A percentile compares a stretch with the other conserved stretches of the same genome.
Evolutionary conservation across 2,888 invertebrate genomes (phyloP).

Genomic region (Rotaria magnacalcarata): DNA sequence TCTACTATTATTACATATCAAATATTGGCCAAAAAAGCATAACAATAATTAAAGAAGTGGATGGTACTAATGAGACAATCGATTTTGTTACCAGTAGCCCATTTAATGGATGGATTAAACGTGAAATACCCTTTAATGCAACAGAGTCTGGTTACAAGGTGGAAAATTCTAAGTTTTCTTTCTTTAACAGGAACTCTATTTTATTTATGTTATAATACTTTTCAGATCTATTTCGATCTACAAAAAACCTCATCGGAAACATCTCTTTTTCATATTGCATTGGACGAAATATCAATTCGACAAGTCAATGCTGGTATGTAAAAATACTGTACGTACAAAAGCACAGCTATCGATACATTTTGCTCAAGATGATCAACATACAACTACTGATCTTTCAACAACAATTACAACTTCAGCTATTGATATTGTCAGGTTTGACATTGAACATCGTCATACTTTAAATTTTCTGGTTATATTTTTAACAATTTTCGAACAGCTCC

Average conservation of each 20-base stretch:
- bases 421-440: too few relatives aligned
- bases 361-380: background rate
- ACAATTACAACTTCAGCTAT: background rate
- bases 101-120: background rate
- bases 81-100: background rate
- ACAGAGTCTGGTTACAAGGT: background rate
- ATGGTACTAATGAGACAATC: background rate
- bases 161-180: background rate
- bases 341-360: background rate
- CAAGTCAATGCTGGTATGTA: background rate
- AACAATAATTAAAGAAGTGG: background rate
- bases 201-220: background rate
- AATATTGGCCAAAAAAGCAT: background rate
- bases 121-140: background rate
- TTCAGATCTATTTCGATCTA: background rate
- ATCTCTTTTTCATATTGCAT: background rate
- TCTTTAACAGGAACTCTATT: too few relatives aligned
- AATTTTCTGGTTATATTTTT: too few relatives aligned
- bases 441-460: too few relatives aligned
- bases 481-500: too few relatives aligned
- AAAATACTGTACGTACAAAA: background rate
- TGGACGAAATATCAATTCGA: background rate
- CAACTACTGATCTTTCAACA: background rate
- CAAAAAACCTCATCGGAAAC: background rate
- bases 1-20: background rate